These are phyloP conservation scores for Corydoras sp. DNA, from an alignment of 2,113 vertebrate species.

Conservation along the genomic window DNA sequence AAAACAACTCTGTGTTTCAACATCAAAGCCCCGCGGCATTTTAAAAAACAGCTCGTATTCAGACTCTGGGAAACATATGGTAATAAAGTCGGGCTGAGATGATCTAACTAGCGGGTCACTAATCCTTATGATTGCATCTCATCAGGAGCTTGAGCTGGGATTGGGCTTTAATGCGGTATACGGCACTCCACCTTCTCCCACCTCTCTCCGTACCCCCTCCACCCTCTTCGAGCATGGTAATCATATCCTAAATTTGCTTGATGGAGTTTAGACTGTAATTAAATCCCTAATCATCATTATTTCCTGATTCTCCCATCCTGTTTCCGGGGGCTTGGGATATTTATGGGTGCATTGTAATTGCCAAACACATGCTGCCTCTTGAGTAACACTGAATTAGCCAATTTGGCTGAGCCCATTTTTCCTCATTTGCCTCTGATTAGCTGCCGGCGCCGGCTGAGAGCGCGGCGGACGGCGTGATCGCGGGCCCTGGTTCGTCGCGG, in stretches of 20 bases:
- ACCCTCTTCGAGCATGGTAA: slow-evolving; percentile 40
- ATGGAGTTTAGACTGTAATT: slow-evolving; percentile 65
- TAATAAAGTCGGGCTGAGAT: background rate
- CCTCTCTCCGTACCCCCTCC: background rate
- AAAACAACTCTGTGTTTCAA: background rate
- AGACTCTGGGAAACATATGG: background rate
- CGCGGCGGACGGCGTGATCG: slow-evolving; percentile 28
- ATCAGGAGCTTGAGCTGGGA: slow-evolving; percentile 21
- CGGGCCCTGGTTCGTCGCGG: slow-evolving; percentile 5
- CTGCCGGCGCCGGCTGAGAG: slow-evolving; percentile 49
- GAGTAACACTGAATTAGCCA: slow-evolving; percentile 57
- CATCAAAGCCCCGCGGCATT: background rate
- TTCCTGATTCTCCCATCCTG: slow-evolving; percentile 58
- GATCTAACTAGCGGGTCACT: slow-evolving; percentile 19
- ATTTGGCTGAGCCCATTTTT: slow-evolving; percentile 53
- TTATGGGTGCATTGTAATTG: slow-evolving; percentile 65
- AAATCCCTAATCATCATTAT: slow-evolving; percentile 66
- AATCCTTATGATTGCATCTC: slow-evolving; percentile 35
- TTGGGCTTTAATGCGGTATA: slow-evolving; percentile 27
- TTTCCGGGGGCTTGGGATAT: slow-evolving; percentile 60
- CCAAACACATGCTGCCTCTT: slow-evolving; percentile 57
- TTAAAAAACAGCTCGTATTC: too few species aligned
- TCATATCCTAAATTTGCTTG: slow-evolving; percentile 50
- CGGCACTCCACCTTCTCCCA: slow-evolving; percentile 9
- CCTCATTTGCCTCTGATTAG: slow-evolving; percentile 60